phyloP scores from a whole-genome alignment of 1,140 invertebrate species.

The Plectrocnemia conspersa region DNA sequence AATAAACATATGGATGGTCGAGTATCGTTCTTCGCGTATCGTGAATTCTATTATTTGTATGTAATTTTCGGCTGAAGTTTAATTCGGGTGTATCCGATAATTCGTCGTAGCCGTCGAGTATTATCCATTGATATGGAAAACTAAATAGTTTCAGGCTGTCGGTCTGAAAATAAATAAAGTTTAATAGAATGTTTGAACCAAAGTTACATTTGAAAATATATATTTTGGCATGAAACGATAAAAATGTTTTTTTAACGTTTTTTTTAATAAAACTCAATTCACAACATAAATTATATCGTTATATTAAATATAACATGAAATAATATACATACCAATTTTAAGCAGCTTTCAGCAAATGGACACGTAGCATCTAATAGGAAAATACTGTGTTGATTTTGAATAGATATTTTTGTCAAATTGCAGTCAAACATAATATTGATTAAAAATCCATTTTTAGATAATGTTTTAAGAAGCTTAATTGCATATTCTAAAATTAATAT shows the following conservation, averaged over 20 bases:
- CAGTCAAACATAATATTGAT: neutral
- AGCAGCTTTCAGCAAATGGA: slow-evolving; percentile 9
- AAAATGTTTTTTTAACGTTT: neutral
- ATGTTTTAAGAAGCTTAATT: neutral
- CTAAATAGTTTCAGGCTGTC: slow-evolving; percentile 3
- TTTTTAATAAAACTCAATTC: neutral
- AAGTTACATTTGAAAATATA: neutral
- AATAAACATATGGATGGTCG: too few species aligned
- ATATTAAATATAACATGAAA: too few species aligned
- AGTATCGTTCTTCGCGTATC: too few species aligned
- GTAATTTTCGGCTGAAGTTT: too few species aligned
- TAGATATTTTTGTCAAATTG: neutral
- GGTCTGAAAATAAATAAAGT: slow-evolving; percentile 10
- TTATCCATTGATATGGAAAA: slow-evolving; percentile 11
- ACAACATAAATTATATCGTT: neutral
- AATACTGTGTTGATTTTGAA: neutral
- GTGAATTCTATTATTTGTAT: too few species aligned
- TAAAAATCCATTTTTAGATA: neutral
- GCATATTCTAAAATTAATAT: slow-evolving; percentile 13
- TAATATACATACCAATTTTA: slow-evolving; percentile 8
- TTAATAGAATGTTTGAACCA: neutral
- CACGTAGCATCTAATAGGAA: slow-evolving; percentile 16
- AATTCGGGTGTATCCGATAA: too few species aligned
- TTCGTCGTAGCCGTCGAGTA: slow-evolving; percentile 5
- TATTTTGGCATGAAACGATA: too few species aligned